Evolutionary conservation across 2,888 invertebrate genomes (phyloP), one percentile per base, ranked within the genome.

Genomic region (Busseola fusca): DNA sequence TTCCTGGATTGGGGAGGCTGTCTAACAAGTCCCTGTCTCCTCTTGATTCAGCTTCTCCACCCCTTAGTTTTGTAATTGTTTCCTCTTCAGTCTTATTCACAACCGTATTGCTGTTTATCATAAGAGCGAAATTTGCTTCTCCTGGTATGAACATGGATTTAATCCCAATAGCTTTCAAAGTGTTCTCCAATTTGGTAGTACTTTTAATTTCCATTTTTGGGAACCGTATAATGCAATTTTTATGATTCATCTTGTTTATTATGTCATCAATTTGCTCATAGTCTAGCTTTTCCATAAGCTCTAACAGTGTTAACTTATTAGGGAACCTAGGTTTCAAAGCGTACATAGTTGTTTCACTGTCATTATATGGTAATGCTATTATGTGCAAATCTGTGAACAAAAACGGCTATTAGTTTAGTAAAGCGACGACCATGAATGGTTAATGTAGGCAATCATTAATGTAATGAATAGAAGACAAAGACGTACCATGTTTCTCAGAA

Each of bases 191-290:
- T 80, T 96, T 95, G 4, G 96, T 84, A 0, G 95, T 96, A 62
- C 95, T 96, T 76, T 96, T 96, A 2, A 98, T 91, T 82, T 97
- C 96, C 97, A 98, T 97, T 89, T 97, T 97, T 0, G 98, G 98
- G 50, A 97, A 95, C 48, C 97, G 93, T 0, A 97, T 89, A 3
- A 97, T 92, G 40, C 96, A 95, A 10, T 96, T 93, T 10, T 92
- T 93, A 42, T 91, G 91, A 3, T 84, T 88, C 87, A 96, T 95
- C 66, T 92, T 92, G 21, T 86, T 88, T 25, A 97, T 96, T 50
- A 97, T 81, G 0, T 87, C 80, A 34, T 96, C 93, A 42, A 97
- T 91, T 67, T 93, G 93, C 0, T 91, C 88, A 40, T 95, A 92
- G 56, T 95, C 95, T 30, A 97, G 84, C 1, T 88, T 87, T 0